A percentile compares a stretch with the other conserved stretches of the same genome.
phyloP scores from a whole-genome alignment of 2,113 vertebrate genomes.

The Urocynchramus pylzowi region DNA sequence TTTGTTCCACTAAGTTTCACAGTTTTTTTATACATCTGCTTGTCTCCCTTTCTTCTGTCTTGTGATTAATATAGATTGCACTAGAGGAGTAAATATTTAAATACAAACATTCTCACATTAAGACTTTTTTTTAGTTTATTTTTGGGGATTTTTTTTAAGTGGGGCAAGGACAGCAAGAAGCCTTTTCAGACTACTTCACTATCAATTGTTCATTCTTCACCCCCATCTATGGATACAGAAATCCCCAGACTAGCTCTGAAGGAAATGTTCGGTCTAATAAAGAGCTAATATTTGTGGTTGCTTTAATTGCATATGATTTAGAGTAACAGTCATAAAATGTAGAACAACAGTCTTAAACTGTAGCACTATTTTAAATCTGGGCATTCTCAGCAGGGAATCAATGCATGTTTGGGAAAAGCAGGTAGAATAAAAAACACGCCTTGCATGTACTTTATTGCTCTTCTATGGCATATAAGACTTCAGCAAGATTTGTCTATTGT shows the following conservation, averaged over 20 bases:
- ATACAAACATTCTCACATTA: neutral
- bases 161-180: neutral
- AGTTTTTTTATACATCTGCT: neutral
- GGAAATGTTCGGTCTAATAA: neutral
- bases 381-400: neutral
- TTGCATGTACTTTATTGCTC: neutral
- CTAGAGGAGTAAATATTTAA: neutral
- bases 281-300: neutral
- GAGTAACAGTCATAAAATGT: slow-evolving; percentile 7
- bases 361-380: neutral
- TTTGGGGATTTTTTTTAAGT: neutral
- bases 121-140: neutral
- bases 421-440: neutral
- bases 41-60: neutral
- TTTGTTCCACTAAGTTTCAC: neutral
- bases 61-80: neutral
- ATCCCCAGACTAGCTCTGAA: neutral
- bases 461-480: neutral
- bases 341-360: slow-evolving; percentile 3
- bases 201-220: neutral
- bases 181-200: neutral
- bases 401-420: neutral
- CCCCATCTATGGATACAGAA: neutral
- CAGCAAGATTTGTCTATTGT: neutral
- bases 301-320: slow-evolving; percentile 28